Percentiles rank a stretch among this genome's conserved stretches.
Evolutionary conservation across 2,888 invertebrate species (phyloP).

Genomic region (Athalia cordata): DNA sequence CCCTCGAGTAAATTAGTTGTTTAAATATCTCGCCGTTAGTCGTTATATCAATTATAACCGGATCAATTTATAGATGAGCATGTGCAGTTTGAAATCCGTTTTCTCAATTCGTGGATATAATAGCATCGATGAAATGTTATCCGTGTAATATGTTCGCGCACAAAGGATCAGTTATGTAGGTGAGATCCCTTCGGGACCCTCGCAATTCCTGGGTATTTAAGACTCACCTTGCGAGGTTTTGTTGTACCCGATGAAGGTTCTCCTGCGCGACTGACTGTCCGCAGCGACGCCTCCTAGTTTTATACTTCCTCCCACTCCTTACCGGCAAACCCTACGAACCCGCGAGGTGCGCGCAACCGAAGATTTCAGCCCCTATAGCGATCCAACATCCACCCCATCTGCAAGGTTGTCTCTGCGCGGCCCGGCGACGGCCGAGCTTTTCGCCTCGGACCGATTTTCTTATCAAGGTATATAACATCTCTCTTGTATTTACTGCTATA

Average conservation of each 20-base stretch:
- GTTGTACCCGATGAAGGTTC: slow-evolving; percentile 52
- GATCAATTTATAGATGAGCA: no score
- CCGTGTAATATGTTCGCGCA: no score
- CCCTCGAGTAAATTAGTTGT: no score
- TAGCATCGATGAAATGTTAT: no score
- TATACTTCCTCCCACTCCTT: slow-evolving; percentile 58
- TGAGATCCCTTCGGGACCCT: not conserved
- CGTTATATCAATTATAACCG: no score
- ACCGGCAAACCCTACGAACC: slow-evolving; percentile 15
- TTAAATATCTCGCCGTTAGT: no score
- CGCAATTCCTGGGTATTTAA: not conserved
- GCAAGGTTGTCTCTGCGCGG: slow-evolving; percentile 32
- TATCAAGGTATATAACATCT: not conserved
- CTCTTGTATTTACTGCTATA: no score
- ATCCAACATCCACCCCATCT: not conserved
- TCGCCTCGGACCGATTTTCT: slow-evolving; percentile 27
- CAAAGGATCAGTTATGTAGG: no score
- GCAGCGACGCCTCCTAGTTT: slow-evolving; percentile 66
- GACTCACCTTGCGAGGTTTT: slow-evolving; percentile 41
- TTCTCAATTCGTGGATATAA: no score
- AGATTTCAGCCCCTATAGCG: slow-evolving; percentile 28
- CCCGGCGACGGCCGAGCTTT: slow-evolving; percentile 30
- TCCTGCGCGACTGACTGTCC: slow-evolving; percentile 67
- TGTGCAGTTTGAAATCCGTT: no score
- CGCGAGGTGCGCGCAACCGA: slow-evolving; percentile 41